A percentile compares a stretch with the other conserved stretches of the same genome.
Conservation (phyloP, 2,888 invertebrate genomes). For the Nezara viridula region DNA sequence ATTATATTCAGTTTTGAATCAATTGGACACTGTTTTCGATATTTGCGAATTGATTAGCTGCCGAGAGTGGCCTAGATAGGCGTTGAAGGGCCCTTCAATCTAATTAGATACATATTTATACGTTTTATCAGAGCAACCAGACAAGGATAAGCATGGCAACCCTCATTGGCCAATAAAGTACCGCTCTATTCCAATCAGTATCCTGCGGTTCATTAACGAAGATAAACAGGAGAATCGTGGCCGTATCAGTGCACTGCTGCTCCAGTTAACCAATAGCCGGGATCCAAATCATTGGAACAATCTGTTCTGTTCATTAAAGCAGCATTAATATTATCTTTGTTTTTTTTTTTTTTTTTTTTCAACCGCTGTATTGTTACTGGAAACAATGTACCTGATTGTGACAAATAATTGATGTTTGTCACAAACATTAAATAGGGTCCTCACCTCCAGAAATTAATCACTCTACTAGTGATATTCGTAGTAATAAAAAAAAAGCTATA, state of each 20-base stretch:
- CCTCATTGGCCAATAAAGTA: neutral
- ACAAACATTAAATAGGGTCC: no score
- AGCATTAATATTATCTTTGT: no score
- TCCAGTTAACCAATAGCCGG: neutral
- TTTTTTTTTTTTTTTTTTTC: no score
- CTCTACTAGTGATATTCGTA: no score
- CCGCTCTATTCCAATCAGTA: neutral
- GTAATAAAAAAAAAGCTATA: no score
- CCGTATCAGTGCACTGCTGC: neutral
- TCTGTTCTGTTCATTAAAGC: neutral
- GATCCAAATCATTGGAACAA: no score
- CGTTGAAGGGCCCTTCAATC: neutral
- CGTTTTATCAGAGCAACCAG: neutral
- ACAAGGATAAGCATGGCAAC: neutral
- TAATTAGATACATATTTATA: neutral
- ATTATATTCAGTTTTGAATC: no score
- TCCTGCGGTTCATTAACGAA: neutral
- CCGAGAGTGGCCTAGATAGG: neutral
- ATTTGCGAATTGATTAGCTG: neutral
- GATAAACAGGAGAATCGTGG: neutral
- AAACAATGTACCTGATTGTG: no score
- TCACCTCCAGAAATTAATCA: no score
- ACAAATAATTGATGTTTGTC: no score
- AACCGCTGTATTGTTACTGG: no score
- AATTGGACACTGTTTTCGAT: no score